Evolutionary conservation across 2,113 vertebrate genomes (phyloP).

Genomic region (Semnornis frantzii): DNA sequence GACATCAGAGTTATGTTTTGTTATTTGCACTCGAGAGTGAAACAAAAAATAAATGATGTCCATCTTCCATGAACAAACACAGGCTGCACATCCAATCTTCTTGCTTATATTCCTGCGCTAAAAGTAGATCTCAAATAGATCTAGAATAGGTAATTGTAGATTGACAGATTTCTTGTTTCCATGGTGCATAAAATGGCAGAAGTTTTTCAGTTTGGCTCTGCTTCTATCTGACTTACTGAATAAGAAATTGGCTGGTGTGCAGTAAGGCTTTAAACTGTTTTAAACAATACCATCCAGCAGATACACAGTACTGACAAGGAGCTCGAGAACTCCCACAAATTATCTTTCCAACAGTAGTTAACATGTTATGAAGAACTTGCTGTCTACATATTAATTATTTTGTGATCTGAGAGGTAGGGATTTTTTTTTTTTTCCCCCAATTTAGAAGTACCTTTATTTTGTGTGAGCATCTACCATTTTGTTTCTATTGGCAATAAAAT

Average conservation of each 20-base stretch:
- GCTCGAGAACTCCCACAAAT: slow-evolving; percentile 22
- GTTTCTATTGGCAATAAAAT: slow-evolving; percentile 9
- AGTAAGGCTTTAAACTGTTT: slow-evolving; percentile 53
- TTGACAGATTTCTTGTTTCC: slow-evolving; percentile 51
- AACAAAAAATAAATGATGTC: background rate
- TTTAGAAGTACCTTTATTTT: slow-evolving; percentile 31
- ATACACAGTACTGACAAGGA: background rate
- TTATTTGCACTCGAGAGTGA: background rate
- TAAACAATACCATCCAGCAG: slow-evolving; percentile 23
- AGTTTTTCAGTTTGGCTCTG: slow-evolving; percentile 40
- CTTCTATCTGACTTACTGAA: slow-evolving; percentile 23
- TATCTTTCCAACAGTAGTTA: slow-evolving; percentile 54
- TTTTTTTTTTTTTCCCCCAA: background rate
- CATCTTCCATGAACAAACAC: background rate
- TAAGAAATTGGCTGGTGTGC: slow-evolving; percentile 30
- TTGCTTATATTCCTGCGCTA: background rate
- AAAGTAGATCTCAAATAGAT: background rate
- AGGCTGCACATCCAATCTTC: background rate
- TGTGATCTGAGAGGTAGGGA: background rate
- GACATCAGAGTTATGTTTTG: slow-evolving; percentile 25
- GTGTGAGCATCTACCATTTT: background rate
- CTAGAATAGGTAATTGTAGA: slow-evolving; percentile 26
- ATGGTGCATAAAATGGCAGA: slow-evolving; percentile 31
- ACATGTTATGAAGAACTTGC: slow-evolving; percentile 60
- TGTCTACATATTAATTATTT: slow-evolving; percentile 56